Base-by-base conservation (phyloP, 2,888 invertebrate species). In the Aspidiotus rigidus region DNA sequence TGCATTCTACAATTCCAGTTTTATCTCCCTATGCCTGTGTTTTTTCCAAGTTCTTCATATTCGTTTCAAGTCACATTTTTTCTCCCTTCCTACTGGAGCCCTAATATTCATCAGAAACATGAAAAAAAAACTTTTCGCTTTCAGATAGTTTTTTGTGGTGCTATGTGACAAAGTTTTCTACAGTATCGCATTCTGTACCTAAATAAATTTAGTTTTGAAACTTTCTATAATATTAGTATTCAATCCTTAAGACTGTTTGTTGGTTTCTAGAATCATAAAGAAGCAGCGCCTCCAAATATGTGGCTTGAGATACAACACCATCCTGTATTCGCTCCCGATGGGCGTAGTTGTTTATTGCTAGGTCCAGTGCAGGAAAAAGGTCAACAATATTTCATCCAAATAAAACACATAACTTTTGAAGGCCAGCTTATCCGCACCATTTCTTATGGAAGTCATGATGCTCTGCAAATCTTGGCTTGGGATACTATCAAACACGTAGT, bases 281-380 rank as follows among this genome's bases (percentile, higher is more conserved):
- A 91, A 77, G 84, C 90, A 73, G 90, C 91, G 9, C 84, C 88
- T 16, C 90, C 91, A 75, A 86, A 88, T 75, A 86, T 90, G 71
- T 93, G 92, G 92, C 80, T 92, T 71, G 90, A 92, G 76, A 87
- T 90, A 61, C 86, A 90, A 77, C 89, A 88, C 55, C 87, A 88
- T 78, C 92, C 92, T 17, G 82, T 92, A 40, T 91, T 91, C 79
- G 86, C 90, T 0, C 85, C 86, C 71, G 90, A 91, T 76, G 90
- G 91, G 41, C 87, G 89, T 77, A 90, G 89, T 75, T 91, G 90
- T 79, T 83, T 93, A 72, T 81, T 92, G 71, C 81, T 91, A 73
- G 89, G 91, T 7, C 85, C 88, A 16, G 88, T 92, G 64, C 89
- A 90, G 76, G 92, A 92, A 77, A 57, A 56, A 39, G 90, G 90